Conservation (phyloP, 2,113 vertebrate genomes). For the Octodon degus region DNA sequence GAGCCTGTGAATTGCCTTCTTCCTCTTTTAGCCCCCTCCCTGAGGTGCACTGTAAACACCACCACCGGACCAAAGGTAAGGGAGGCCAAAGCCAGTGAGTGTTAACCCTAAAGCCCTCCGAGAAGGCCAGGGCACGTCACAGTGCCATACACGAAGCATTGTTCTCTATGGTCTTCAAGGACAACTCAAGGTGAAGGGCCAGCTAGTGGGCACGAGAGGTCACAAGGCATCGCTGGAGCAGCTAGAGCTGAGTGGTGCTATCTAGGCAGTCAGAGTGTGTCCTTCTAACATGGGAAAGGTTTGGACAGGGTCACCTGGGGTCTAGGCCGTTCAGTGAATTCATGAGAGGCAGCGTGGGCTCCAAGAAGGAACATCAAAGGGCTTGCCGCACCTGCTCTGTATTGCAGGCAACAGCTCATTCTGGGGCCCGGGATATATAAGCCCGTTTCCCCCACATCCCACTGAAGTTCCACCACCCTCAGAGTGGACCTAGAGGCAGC, state of each 20-base stretch:
- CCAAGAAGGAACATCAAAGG: neutral
- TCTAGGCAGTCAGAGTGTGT: neutral
- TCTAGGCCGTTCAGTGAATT: neutral
- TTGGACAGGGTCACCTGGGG: neutral
- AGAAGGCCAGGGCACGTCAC: conserved; percentile 85
- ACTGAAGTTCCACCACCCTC: neutral
- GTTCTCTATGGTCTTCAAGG: conserved; percentile 77
- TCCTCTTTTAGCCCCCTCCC: conserved; percentile 63
- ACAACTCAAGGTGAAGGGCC: conserved; percentile 83
- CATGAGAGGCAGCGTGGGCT: neutral
- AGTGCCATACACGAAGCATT: conserved; percentile 86
- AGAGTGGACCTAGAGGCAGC: neutral
- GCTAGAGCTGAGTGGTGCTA: conserved; percentile 45
- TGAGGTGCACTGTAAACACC: conserved; percentile 79
- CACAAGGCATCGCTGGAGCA: conserved; percentile 50
- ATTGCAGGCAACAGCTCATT: neutral
- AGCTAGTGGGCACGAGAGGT: conserved; percentile 71
- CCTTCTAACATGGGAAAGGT: neutral
- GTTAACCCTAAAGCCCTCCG: conserved; percentile 77
- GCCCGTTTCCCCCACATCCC: neutral
- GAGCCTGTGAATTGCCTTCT: conserved; percentile 81
- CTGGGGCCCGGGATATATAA: neutral
- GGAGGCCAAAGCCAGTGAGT: conserved; percentile 73
- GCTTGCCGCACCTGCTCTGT: neutral
- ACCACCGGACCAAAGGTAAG: conserved; percentile 87